Percentiles rank a stretch among this genome's conserved stretches.
These are phyloP conservation scores for Tortricodes alternella DNA, from an alignment of 2,888 invertebrate genomes.

Conservation along the genomic window DNA sequence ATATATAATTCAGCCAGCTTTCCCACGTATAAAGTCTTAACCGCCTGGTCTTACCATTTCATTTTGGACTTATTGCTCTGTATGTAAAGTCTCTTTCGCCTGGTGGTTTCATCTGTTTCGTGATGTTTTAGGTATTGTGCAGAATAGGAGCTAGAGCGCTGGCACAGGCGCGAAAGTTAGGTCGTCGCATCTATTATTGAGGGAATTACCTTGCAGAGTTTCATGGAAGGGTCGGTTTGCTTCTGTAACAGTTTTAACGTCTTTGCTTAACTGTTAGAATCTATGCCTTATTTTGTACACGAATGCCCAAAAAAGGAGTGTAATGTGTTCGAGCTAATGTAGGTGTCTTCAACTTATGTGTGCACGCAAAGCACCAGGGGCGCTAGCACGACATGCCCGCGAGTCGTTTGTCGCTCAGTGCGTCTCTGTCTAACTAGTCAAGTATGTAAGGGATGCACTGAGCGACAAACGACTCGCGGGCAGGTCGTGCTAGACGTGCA, in stretches of 20 bases:
- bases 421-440: too few relatives aligned
- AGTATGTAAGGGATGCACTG: too few relatives aligned
- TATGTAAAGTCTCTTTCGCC: background rate
- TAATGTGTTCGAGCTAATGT: too few relatives aligned
- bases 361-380: too few relatives aligned
- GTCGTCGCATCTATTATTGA: conserved; percentile 81
- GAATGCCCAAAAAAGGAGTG: too few relatives aligned
- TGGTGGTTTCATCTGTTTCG: background rate
- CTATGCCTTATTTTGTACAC: too few relatives aligned
- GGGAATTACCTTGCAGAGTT: conserved; percentile 62
- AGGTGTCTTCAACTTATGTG: too few relatives aligned
- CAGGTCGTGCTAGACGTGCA: too few relatives aligned
- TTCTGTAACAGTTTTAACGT: conserved; percentile 17
- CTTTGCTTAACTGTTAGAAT: too few relatives aligned
- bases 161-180: conserved; percentile 73
- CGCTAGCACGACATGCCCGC: too few relatives aligned
- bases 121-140: conserved; percentile 31
- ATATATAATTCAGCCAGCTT: conserved; percentile 72
- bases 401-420: too few relatives aligned
- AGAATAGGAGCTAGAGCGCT: conserved; percentile 65
- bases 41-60: conserved; percentile 35
- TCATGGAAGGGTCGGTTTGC: conserved; percentile 27
- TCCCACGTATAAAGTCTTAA: conserved; percentile 44
- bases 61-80: conserved; percentile 35
- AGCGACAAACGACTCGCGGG: too few relatives aligned